Conservation (phyloP, 2,113 vertebrate genomes). For the Sialia sialis region DNA sequence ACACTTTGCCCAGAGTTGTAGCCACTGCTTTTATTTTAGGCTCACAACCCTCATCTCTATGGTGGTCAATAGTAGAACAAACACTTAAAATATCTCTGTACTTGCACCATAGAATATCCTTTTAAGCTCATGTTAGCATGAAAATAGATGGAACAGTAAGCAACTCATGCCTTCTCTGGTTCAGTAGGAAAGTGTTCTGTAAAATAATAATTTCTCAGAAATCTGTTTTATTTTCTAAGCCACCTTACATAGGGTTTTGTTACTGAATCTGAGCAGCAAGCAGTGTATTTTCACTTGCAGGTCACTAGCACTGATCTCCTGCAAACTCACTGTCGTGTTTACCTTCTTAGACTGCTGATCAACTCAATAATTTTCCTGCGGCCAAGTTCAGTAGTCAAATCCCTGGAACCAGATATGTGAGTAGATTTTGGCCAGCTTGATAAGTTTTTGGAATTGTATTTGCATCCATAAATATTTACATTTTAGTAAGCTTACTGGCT, state of each 20-base stretch:
- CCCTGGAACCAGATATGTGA: background rate
- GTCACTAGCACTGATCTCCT: background rate
- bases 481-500: background rate
- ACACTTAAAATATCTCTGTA: background rate
- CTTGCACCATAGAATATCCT: background rate
- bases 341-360: background rate
- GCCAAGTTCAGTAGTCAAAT: background rate
- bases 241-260: rapidly evolving
- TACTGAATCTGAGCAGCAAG: background rate
- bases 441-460: background rate
- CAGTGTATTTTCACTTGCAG: background rate
- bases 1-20: background rate
- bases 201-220: background rate
- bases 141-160: background rate
- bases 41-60: background rate
- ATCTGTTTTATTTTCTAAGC: background rate
- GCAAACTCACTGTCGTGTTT: background rate
- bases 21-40: background rate
- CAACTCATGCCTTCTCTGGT: background rate
- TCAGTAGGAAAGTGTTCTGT: background rate
- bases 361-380: background rate
- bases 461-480: background rate
- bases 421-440: background rate
- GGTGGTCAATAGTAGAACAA: background rate
- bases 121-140: background rate